Percentiles rank a stretch among this genome's conserved stretches.
phyloP scores from a whole-genome alignment of 2,113 vertebrate species.

The Antennarius striatus region DNA sequence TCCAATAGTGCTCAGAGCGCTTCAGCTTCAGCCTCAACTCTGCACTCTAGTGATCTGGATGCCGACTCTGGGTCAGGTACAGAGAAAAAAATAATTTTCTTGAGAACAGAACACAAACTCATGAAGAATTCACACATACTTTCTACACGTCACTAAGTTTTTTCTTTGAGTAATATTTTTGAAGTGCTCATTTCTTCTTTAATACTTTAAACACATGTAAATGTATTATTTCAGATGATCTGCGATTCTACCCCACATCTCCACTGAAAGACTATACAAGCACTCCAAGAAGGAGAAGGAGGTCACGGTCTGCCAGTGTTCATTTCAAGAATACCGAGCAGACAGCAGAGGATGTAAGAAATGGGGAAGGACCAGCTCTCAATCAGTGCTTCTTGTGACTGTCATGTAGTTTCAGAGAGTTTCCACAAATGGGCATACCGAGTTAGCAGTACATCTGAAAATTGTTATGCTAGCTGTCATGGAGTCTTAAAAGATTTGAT shows the following conservation, averaged over 20 bases:
- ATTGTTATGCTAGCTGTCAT: not conserved
- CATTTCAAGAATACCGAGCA: conserved; percentile 80
- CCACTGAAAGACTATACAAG: conserved; percentile 82
- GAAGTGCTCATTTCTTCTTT: not conserved
- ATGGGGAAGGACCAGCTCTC: not conserved
- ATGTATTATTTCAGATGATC: conserved; percentile 76
- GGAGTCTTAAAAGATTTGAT: not conserved
- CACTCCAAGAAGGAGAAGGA: conserved; percentile 68
- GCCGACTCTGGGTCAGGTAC: conserved; percentile 79
- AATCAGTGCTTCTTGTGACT: not conserved
- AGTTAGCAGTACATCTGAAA: not conserved
- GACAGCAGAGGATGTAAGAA: conserved; percentile 79
- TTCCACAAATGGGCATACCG: conserved; percentile 36
- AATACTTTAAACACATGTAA: not conserved
- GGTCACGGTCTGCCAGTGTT: conserved; percentile 83
- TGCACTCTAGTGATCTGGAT: conserved; percentile 89
- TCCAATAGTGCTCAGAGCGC: conserved; percentile 76
- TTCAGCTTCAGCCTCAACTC: conserved; percentile 86
- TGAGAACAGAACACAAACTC: not conserved
- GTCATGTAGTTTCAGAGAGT: conserved; percentile 4
- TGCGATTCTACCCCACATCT: conserved; percentile 84
- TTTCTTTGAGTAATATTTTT: not conserved
- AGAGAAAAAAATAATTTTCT: not conserved
- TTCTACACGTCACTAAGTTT: not conserved
- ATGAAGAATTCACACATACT: not conserved